phyloP scores from a whole-genome alignment of 2,888 invertebrate species.

The Anthoptus insignis region DNA sequence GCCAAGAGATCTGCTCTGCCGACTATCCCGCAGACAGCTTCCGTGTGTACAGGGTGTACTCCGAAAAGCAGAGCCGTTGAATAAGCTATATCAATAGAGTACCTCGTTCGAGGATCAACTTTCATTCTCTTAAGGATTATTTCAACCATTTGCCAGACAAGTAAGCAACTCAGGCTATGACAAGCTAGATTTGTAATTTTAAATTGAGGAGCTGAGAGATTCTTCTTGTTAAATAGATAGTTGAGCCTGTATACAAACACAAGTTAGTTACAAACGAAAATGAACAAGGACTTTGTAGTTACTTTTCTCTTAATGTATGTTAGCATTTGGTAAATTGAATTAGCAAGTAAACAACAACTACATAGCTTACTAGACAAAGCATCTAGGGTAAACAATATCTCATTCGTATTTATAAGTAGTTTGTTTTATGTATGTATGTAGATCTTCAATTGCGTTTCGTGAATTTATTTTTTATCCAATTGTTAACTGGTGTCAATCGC shows the following conservation, averaged over 20 bases:
- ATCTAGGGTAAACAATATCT: no score
- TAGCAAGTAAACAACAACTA: no score
- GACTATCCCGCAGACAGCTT: constrained; percentile 97
- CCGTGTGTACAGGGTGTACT: constrained; percentile 97
- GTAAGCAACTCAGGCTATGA: constrained; percentile 87
- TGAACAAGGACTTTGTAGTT: no score
- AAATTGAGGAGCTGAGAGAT: constrained; percentile 88
- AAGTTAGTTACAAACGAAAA: constrained; percentile 19
- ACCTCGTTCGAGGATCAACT: constrained; percentile 41
- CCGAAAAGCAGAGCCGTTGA: constrained; percentile 93
- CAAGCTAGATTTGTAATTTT: constrained; percentile 92
- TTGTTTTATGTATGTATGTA: no score
- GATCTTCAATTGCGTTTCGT: no score
- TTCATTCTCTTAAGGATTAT: constrained; percentile 52
- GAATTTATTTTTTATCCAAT: no score
- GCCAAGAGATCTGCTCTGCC: constrained; percentile 97
- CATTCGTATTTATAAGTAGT: no score
- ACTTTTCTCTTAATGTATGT: constrained; percentile 28
- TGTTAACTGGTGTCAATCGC: no score
- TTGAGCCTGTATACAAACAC: constrained; percentile 86
- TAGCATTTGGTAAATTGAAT: background rate
- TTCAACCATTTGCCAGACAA: constrained; percentile 61
- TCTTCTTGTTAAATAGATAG: constrained; percentile 88
- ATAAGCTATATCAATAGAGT: constrained; percentile 81
- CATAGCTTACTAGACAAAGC: no score